Evolutionary conservation across 2,888 invertebrate species (phyloP), one percentile per base, ranked within the genome.

Genomic region (Orthonevra nobilis): DNA sequence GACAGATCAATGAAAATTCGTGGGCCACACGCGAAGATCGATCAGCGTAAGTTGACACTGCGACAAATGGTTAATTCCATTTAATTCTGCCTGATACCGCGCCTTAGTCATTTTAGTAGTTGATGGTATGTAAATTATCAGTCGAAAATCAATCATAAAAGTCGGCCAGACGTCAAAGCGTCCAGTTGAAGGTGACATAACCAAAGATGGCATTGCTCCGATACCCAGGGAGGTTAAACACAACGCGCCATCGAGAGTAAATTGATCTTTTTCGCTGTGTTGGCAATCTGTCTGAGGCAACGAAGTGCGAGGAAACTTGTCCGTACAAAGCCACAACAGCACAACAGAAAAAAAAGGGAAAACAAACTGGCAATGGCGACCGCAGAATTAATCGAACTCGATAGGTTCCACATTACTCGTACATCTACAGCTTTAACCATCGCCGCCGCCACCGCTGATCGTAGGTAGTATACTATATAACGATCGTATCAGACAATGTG

Each of bases 321-420:
- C 61, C 74, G 46, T 17, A 54, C 60, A 74, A 20, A 30, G 63
- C 54, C 23, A 19, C 50, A 48, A 72, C 40, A 54, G 28, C 9
- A 50, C 23, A 40, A 23, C 3, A 5, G 23, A 5, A 23, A 4
- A 63, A 60, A 70, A 64, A 77, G 63, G 44, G 44, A 70, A 70
- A 66, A 73, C 73, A 61, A 61, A 58, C 56, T 61, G 48, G 44
- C 50, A 36, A 32, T 30, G 28, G 46, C 66, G 66, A 68, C 73
- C 79, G 42, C 79, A 73, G 44, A 73, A 79, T 73, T 79, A 79
- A 79, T 73, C 73, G 73, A 73, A 56, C 50, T 32, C 79, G 79
- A 79, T 79, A 61, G 61, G 50, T 72, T 68, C 61, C 61, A 68
- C 60, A 69, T 56, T 40, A 46, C 19, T n/a, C n/a, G n/a, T n/a